Evolutionary conservation across 2,888 invertebrate genomes (phyloP), one percentile per base, ranked within the genome.

Genomic region (Orchestes rusci): DNA sequence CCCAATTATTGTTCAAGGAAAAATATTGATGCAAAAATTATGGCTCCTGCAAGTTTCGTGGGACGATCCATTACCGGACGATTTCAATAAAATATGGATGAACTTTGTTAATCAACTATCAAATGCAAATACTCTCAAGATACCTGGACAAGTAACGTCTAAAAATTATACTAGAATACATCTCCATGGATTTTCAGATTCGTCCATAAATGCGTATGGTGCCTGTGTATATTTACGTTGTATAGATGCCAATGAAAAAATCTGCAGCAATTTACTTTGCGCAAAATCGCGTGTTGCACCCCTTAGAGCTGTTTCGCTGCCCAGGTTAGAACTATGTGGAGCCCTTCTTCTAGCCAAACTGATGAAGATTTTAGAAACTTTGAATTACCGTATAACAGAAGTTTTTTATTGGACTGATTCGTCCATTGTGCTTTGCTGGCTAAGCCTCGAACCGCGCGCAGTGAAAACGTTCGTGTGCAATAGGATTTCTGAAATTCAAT

Each of bases 251-350:
- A 5, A 8, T 7, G 34, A 17, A 16, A 13, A 7, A 5, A 33
- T 16, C 12, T 13, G 4, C 7, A 4, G 13, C 16, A 33, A 33
- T 12, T 23, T 36, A 8, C 19, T 36, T 5, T 20, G 23, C 20
- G 19, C 36, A 4, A 36, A 36, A 23, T 20, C 20, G 7, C 36
- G 36, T 4, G 36, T 36, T 10, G 36, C 36, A 10, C 8, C 36
- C 4, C 7, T 36, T 4, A 36, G 20, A 12, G 8, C 13, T 13
- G 5, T 36, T 7, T 36, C 36, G 5, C 20, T 36, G 5, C 36
- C 20, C 5, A 10, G 36, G 8, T 15, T 36, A 12, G 36, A 36
- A 23, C 15, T 36, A 20, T 20, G 36, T 16, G 36, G 12, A 20
- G 36, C 36, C 12, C n/a, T 20, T 4, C 15, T 36, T 4, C 5